Conservation (phyloP, 1,140 invertebrate species). For the Neotoxoptera formosana region DNA sequence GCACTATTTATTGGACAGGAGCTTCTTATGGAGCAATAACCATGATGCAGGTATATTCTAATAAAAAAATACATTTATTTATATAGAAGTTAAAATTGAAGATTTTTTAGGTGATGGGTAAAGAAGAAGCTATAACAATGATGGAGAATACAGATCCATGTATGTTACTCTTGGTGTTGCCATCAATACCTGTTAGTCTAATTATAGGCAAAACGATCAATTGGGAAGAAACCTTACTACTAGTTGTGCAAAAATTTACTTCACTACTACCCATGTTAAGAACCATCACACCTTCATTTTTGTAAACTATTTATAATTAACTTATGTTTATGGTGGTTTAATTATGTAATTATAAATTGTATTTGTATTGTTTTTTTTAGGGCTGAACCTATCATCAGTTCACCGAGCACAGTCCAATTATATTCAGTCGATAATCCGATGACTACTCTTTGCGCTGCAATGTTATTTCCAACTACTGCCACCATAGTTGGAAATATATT, state of each 20-base stretch:
- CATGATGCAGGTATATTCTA: conserved; percentile 83
- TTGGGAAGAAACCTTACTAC: conserved; percentile 93
- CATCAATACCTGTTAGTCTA: conserved; percentile 90
- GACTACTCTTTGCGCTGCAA: conserved; percentile 88
- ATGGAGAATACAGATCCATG: conserved; percentile 95
- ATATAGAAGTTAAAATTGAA: neutral
- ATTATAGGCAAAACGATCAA: conserved; percentile 90
- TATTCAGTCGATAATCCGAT: conserved; percentile 68
- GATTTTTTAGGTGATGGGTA: conserved; percentile 77
- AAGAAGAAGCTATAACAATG: conserved; percentile 89
- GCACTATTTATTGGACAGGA: conserved; percentile 95
- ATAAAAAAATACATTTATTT: too few relatives aligned
- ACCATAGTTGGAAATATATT: conserved; percentile 90
- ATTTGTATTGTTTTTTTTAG: conserved; percentile 23
- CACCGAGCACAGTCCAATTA: conserved; percentile 28
- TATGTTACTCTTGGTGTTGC: conserved; percentile 87
- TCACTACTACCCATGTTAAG: conserved; percentile 78
- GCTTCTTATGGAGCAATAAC: conserved; percentile 97
- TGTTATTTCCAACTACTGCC: conserved; percentile 93
- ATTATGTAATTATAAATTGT: neutral
- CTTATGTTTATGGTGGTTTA: neutral
- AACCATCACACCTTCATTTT: conserved; percentile 75
- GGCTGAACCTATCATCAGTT: neutral
- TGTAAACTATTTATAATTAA: conserved; percentile 65
- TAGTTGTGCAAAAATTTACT: conserved; percentile 77